Conservation (phyloP, 2,888 invertebrate species). For the Alloscopus bannaensis region DNA sequence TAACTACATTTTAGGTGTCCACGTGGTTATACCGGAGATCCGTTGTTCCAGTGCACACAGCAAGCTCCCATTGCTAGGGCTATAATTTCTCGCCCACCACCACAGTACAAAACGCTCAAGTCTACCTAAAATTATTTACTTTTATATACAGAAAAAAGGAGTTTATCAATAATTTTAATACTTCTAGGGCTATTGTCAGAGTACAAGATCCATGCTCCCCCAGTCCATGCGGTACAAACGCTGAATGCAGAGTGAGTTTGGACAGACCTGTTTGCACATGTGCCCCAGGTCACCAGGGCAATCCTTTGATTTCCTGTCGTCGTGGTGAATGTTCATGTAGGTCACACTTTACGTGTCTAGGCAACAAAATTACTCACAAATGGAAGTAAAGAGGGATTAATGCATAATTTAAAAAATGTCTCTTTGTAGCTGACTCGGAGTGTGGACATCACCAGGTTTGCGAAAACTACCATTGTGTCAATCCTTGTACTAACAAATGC, state of each 20-base stretch:
- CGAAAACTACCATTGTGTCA: slow-evolving; percentile 85
- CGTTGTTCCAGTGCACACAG: slow-evolving; percentile 70
- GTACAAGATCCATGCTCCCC: slow-evolving; percentile 74
- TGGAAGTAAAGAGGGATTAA: too few species aligned
- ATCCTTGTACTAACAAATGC: slow-evolving; percentile 86
- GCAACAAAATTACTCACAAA: too few species aligned
- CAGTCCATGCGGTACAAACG: slow-evolving; percentile 84
- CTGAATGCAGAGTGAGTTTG: slow-evolving; percentile 86
- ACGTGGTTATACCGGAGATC: slow-evolving; percentile 71
- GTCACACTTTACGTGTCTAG: slow-evolving; percentile 72
- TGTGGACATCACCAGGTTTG: slow-evolving; percentile 85
- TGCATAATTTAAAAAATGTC: neutral
- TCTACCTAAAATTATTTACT: neutral
- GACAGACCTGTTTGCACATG: slow-evolving; percentile 89
- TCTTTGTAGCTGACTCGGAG: slow-evolving; percentile 82
- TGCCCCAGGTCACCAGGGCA: slow-evolving; percentile 86
- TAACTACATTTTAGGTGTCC: slow-evolving; percentile 29
- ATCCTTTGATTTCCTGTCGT: slow-evolving; percentile 84
- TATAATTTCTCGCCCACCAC: slow-evolving; percentile 70
- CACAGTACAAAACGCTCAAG: slow-evolving; percentile 64
- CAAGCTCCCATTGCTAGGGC: slow-evolving; percentile 69
- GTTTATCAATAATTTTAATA: slow-evolving; percentile 1
- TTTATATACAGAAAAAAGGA: slow-evolving; percentile 7
- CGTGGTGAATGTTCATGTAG: slow-evolving; percentile 85
- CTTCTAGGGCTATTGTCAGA: slow-evolving; percentile 66